Evolutionary conservation across 2,113 vertebrate genomes (phyloP).

Genomic region (Miniopterus natalensis): DNA sequence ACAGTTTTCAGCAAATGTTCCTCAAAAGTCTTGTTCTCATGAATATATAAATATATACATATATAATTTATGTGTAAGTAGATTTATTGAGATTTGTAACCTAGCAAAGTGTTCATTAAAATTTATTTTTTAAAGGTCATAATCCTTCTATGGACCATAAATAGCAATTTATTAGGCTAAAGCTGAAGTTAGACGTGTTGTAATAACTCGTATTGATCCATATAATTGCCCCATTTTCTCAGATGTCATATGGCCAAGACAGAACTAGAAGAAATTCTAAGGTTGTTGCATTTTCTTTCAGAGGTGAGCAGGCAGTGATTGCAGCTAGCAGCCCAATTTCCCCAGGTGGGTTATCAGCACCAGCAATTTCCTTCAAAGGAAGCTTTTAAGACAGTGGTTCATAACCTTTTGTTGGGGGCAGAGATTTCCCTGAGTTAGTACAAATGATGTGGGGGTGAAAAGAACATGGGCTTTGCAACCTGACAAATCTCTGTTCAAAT

Average conservation of each 20-base stretch:
- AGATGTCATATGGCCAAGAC: neutral
- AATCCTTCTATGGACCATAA: conserved; percentile 64
- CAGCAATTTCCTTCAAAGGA: conserved; percentile 51
- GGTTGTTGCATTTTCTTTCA: neutral
- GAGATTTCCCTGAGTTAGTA: neutral
- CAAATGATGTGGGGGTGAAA: neutral
- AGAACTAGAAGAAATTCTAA: conserved; percentile 5
- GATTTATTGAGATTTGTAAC: conserved; percentile 70
- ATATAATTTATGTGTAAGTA: conserved; percentile 67
- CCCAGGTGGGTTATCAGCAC: neutral
- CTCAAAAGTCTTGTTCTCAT: conserved; percentile 71
- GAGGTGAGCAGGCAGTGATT: neutral
- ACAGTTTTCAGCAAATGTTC: conserved; percentile 66
- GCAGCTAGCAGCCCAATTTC: neutral
- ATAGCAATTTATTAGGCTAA: conserved; percentile 69
- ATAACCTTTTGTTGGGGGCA: neutral
- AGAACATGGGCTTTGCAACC: neutral
- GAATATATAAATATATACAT: conserved; percentile 71
- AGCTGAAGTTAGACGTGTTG: conserved; percentile 47
- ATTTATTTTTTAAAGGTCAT: conserved; percentile 71
- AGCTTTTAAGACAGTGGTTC: neutral
- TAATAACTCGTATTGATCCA: conserved; percentile 56
- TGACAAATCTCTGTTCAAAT: conserved; percentile 31
- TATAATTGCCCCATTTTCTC: conserved; percentile 29
- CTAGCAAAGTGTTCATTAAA: conserved; percentile 69